These are phyloP conservation scores for Astreopora myriophthalma DNA, from an alignment of 64 coral and sea anemone genomes.

Conservation along the genomic window DNA sequence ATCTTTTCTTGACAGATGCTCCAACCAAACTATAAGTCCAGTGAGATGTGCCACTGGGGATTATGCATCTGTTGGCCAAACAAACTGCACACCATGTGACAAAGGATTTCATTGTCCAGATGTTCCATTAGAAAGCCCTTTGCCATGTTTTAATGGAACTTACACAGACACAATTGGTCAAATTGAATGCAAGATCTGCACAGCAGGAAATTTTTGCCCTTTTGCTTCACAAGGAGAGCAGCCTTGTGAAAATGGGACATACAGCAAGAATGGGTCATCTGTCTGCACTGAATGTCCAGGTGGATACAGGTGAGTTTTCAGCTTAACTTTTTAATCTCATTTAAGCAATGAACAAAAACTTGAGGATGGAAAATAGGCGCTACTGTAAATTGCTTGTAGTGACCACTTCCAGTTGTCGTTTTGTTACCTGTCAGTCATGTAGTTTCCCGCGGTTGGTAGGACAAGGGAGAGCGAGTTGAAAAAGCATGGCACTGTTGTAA, in stretches of 20 bases:
- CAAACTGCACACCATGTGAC: constrained; percentile 61
- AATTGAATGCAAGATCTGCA: constrained; percentile 54
- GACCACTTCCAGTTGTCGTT: no score
- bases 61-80: constrained; percentile 75
- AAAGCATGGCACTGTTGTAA: no score
- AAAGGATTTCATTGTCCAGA: constrained; percentile 87
- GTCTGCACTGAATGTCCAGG: constrained; percentile 86
- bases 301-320: constrained; percentile 63
- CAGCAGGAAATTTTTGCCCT: constrained; percentile 70
- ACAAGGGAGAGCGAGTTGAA: no score
- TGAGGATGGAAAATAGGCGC: no score
- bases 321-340: not conserved
- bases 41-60: constrained; percentile 72
- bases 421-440: no score
- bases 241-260: constrained; percentile 74
- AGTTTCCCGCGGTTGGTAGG: no score
- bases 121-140: constrained; percentile 49
- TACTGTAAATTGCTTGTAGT: no score
- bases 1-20: constrained; percentile 60
- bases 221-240: constrained; percentile 58
- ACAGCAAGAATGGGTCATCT: constrained; percentile 76
- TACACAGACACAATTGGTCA: constrained; percentile 51
- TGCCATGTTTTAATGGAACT: constrained; percentile 82
- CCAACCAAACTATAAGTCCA: constrained; percentile 69
- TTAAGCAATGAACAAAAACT: not conserved